Base-by-base conservation (phyloP, 2,888 invertebrate genomes). In the Drosophila subsilvestris region DNA sequence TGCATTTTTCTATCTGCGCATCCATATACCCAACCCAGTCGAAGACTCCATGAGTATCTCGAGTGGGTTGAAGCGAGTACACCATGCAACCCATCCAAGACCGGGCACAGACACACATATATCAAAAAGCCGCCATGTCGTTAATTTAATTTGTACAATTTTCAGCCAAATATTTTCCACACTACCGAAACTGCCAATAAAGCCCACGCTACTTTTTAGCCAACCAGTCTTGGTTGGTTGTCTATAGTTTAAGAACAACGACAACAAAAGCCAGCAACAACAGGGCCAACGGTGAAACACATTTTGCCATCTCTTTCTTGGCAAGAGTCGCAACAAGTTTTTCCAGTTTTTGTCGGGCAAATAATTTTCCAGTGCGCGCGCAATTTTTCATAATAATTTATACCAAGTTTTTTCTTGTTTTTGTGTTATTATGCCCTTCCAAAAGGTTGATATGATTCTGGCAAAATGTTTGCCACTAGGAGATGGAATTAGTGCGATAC, bases 61-160 rank as follows among this genome's bases (percentile, higher is more conserved):
- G 42, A 43, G 62, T 48, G 60, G 60, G 57, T 17, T 60, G 56
- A 45, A 22, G n/a, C 44, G 29, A 44, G n/a, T 37, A 37, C 37
- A 17, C 47, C 45, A 18, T 8, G 8, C 12, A n/a, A 53, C 20
- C 53, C 37, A 51, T 51, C 51, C 14, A 48, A 57, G 22, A 20
- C 32, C 17, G 56, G 25, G 61, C 67, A 49, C 32, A n/a, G 37
- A 51, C 47, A 54, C 27, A 47, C 22, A 49, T 43, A 53, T 37
- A 57, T 63, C 63, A 68, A 51, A 62, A 50, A 69, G 76, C 83
- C 83, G 83, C 88, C 88, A 83, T 83, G 76, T 78, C 83, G 84
- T 76, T 88, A 72, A 88, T 88, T 88, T 83, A 83, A 88, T 88
- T 88, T 83, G 83, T 78, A 83, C 83, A 88, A 88, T 83, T 83